Evolutionary conservation across 2,113 vertebrate genomes (phyloP).

Genomic region (Ictalurus punctatus): DNA sequence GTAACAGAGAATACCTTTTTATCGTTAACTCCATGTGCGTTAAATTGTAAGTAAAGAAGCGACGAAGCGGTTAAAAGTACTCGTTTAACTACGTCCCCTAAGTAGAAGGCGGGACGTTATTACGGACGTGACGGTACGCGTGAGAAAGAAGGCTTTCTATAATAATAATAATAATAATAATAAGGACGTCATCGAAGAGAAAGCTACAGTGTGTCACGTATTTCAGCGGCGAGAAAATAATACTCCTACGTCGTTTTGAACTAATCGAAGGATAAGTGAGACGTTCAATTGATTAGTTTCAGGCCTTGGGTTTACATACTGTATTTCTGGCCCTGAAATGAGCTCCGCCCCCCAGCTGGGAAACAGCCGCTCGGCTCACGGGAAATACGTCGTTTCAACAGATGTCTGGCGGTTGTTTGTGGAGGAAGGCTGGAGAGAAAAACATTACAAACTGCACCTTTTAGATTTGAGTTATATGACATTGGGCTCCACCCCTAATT

Average conservation of each 20-base stretch:
- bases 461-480: neutral
- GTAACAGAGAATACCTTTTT: neutral
- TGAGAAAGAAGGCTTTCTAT: neutral
- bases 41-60: conserved; percentile 1
- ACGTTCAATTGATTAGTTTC: neutral
- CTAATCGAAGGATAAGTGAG: neutral
- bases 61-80: neutral
- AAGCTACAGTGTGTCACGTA: neutral
- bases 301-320: neutral
- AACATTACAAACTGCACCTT: neutral
- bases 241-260: neutral
- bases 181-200: neutral
- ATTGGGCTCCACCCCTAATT: neutral
- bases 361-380: neutral
- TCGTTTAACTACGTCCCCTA: neutral
- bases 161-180: neutral
- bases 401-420: neutral
- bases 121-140: neutral
- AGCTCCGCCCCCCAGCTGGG: neutral
- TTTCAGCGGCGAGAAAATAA: neutral
- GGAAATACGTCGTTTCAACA: neutral
- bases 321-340: conserved; percentile 12
- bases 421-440: neutral
- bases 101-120: neutral
- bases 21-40: conserved; percentile 4